Percentiles rank a stretch among this genome's conserved stretches.
These are phyloP conservation scores for Bradypus variegatus DNA, from an alignment of 2,797 vertebrate species.

Conservation along the genomic window DNA sequence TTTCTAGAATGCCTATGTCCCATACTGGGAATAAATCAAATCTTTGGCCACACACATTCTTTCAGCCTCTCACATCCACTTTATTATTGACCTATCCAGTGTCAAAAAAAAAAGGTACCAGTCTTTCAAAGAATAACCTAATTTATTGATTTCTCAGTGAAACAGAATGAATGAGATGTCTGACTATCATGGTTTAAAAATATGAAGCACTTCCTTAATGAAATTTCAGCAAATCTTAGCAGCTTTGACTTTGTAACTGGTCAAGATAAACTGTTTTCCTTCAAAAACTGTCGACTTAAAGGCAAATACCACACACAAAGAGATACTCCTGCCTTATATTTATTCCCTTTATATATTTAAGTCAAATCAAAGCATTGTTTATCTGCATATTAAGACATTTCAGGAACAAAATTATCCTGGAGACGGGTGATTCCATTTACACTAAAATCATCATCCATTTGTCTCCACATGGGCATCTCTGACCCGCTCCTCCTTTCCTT, in stretches of 20 bases:
- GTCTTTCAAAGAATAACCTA: neutral
- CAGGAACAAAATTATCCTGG: neutral
- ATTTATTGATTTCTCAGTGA: neutral
- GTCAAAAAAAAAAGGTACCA: neutral
- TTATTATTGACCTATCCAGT: neutral
- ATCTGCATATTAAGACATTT: neutral
- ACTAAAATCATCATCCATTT: neutral
- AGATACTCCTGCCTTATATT: neutral
- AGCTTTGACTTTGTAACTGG: neutral
- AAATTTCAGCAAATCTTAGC: neutral
- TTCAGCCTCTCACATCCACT: neutral
- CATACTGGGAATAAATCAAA: neutral
- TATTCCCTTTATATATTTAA: neutral
- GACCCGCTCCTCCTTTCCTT: neutral
- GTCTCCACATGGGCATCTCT: neutral
- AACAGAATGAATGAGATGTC: neutral
- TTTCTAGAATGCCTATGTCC: neutral
- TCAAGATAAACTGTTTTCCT: neutral
- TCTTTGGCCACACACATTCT: neutral
- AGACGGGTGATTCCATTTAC: neutral
- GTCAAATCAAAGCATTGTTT: neutral
- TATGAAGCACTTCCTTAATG: neutral
- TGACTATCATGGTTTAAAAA: neutral
- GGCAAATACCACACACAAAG: neutral
- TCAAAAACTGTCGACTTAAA: neutral